Percentiles rank a stretch among this genome's conserved stretches.
These are phyloP conservation scores for Drosophila takahashii DNA, from an alignment of 1,140 invertebrate species.

Conservation along the genomic window DNA sequence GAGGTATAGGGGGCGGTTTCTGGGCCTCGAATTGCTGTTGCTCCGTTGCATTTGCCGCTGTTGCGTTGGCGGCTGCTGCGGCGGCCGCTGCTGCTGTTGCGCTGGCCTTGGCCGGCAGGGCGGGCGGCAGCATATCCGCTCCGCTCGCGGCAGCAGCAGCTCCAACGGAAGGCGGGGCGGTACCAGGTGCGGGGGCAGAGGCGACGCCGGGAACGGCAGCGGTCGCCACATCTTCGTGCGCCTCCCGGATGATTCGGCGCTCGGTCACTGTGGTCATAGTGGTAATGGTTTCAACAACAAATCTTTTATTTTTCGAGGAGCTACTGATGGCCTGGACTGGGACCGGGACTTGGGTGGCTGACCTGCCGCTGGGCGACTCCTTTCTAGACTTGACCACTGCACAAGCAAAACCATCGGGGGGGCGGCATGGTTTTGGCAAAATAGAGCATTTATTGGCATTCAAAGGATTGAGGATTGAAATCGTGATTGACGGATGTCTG, in stretches of 20 bases:
- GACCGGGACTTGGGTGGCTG: background rate
- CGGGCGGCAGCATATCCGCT: slow-evolving; percentile 62
- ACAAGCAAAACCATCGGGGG: slow-evolving; percentile 6
- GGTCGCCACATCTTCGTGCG: slow-evolving; percentile 62
- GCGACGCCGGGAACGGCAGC: background rate
- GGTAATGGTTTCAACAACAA: slow-evolving; percentile 88
- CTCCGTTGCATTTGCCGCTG: slow-evolving; percentile 5
- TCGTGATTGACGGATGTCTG: slow-evolving; percentile 1
- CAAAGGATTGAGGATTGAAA: background rate
- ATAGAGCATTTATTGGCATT: slow-evolving; percentile 63
- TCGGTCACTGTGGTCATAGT: slow-evolving; percentile 89
- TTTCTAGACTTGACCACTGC: slow-evolving; percentile 66
- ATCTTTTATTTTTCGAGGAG: slow-evolving; percentile 85
- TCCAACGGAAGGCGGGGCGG: background rate
- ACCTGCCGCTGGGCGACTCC: slow-evolving; percentile 50
- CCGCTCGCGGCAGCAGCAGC: background rate
- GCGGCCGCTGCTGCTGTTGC: slow-evolving; percentile 42
- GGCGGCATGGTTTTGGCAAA: slow-evolving; percentile 41
- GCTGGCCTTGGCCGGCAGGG: slow-evolving; percentile 71
- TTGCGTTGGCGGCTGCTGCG: slow-evolving; percentile 27
- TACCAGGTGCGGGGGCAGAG: background rate
- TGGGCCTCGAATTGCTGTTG: slow-evolving; percentile 46
- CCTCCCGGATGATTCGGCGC: slow-evolving; percentile 87
- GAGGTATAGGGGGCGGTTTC: slow-evolving; percentile 76
- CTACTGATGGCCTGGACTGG: slow-evolving; percentile 44